Conservation (phyloP, 2,797 vertebrate species). For the Premnoplex brunnescens region DNA sequence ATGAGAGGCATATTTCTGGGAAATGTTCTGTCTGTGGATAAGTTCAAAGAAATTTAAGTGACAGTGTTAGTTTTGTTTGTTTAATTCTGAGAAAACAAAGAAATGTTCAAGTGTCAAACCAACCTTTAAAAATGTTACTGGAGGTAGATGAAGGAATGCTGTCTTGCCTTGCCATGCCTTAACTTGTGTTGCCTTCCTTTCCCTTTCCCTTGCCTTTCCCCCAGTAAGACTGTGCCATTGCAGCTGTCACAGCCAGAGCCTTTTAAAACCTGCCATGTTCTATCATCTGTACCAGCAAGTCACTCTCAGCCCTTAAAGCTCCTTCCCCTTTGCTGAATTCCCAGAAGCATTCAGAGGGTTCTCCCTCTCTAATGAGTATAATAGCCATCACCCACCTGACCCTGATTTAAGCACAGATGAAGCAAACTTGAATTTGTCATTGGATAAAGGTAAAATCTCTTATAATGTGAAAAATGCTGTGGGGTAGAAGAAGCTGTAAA, state of each 20-base stretch:
- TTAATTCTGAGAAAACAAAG: not conserved
- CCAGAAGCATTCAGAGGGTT: not conserved
- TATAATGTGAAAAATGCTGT: not conserved
- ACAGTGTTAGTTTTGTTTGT: not conserved
- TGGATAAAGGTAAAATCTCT: not conserved
- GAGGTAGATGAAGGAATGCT: not conserved
- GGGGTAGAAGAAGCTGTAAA: not conserved
- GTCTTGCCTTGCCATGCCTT: not conserved
- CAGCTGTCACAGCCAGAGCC: not conserved
- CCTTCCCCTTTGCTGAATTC: not conserved
- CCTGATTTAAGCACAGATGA: not conserved
- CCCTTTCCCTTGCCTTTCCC: not conserved
- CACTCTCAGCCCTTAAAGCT: not conserved
- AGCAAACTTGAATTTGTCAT: not conserved
- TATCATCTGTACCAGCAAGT: not conserved
- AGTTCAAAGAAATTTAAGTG: not conserved
- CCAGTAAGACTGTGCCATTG: not conserved
- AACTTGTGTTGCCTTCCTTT: not conserved
- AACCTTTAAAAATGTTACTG: not conserved
- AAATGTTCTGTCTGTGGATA: not conserved
- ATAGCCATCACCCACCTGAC: not conserved
- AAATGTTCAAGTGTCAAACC: not conserved
- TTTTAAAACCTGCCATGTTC: not conserved
- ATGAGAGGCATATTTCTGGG: not conserved
- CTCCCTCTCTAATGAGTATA: not conserved